Base-by-base conservation (phyloP, 2,888 invertebrate species). In the Noctuana brunneofusca region DNA sequence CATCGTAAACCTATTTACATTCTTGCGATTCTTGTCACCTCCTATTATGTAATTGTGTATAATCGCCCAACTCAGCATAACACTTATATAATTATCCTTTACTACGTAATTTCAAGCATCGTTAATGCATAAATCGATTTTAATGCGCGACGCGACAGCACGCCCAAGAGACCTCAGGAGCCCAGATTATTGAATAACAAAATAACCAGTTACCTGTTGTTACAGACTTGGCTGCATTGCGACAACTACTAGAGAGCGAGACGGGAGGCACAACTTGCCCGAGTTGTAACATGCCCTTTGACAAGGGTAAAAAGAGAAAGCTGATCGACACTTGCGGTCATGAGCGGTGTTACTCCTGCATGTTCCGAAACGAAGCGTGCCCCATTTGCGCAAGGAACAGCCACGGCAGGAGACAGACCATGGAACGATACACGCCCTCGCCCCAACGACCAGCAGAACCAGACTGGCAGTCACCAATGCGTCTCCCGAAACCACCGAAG, bases 291-390 rank as follows among this genome's bases (percentile, higher is more conserved):
- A 96, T 97, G 95, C 97, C 97, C 74, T 98, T 97, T 92, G 98
- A 98, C 91, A 97, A 97, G 91, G 98, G 98, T 87, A 98, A 98
- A 92, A 97, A 98, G 91, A 95, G 98, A 87, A 96, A 97, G 84
- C 93, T 98, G 79, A 97, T 98, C 82, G 98, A 98, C 92, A 95
- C 97, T 66, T 98, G 98, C 89, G 98, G 98, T 71, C 98, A 98
- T 93, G 98, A 98, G 84, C 93, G 97, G 68, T 98, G 98, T 88
- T 98, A 98, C 93, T 95, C 97, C 71, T 98, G 98, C 89, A 96
- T 98, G 94, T 97, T 97, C 92, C 95, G 95, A 75, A 97, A 96
- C 92, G 97, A 97, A 86, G 94, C 95, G 69, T 98, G 98, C 86
- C 97, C 97, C 38, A 93, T 97, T 69, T 98, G 98, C 86, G 89